phyloP scores from a whole-genome alignment of 2,888 invertebrate species.

The Anarsia innoxiella region DNA sequence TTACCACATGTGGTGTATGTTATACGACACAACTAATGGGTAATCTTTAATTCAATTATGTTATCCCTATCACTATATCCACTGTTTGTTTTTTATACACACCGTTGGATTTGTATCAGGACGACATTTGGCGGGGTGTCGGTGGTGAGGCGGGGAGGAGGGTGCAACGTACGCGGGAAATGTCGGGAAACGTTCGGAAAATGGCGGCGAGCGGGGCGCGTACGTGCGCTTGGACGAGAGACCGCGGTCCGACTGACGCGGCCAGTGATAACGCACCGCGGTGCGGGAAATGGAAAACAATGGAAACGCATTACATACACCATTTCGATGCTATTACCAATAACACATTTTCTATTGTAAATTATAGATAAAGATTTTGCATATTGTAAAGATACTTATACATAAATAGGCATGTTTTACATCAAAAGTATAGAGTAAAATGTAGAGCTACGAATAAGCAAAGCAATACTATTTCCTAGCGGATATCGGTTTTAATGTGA shows the following conservation, averaged over 20 bases:
- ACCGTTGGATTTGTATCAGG: constrained; percentile 50
- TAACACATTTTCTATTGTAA: too few species aligned
- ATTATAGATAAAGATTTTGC: too few species aligned
- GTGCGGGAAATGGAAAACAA: constrained; percentile 63
- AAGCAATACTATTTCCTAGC: too few species aligned
- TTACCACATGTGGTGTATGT: constrained; percentile 40
- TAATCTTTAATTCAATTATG: constrained; percentile 50
- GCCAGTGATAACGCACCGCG: constrained; percentile 54
- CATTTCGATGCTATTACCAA: too few species aligned
- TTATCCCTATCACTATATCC: constrained; percentile 29
- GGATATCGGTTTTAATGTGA: too few species aligned
- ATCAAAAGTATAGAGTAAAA: too few species aligned
- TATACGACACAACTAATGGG: constrained; percentile 53
- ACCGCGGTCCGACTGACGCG: constrained; percentile 48
- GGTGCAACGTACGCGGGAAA: constrained; percentile 32
- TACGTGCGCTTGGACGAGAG: constrained; percentile 48
- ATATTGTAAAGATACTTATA: too few species aligned
- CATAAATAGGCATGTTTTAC: too few species aligned
- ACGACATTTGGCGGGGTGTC: constrained; percentile 51
- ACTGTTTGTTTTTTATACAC: constrained; percentile 48
- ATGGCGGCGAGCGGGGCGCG: constrained; percentile 26
- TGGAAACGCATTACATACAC: constrained; percentile 40
- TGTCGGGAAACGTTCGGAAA: constrained; percentile 45
- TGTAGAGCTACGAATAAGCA: too few species aligned
- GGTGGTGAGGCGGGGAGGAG: constrained; percentile 24